phyloP scores from a whole-genome alignment of 2,888 invertebrate genomes.

The Orthosia cruda region DNA sequence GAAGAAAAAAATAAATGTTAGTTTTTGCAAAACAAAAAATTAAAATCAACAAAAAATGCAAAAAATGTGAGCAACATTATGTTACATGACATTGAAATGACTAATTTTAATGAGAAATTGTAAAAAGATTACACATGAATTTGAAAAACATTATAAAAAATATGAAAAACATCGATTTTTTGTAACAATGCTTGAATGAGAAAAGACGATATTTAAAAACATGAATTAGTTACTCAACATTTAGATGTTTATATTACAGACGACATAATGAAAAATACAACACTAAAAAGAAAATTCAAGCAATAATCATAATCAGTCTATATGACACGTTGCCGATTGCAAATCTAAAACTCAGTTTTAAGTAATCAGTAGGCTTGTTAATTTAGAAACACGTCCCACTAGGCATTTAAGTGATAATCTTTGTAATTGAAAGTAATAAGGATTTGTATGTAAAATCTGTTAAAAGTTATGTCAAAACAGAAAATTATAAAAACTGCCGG shows the following conservation, averaged over 20 bases:
- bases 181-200: constrained; percentile 50
- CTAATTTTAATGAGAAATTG: constrained; percentile 12
- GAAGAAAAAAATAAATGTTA: constrained; percentile 80
- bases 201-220: constrained; percentile 41
- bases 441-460: too few relatives aligned
- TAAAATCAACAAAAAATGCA: constrained; percentile 27
- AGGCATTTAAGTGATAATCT: too few relatives aligned
- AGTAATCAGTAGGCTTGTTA: neutral
- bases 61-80: constrained; percentile 42
- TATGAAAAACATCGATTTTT: constrained; percentile 31
- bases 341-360: neutral
- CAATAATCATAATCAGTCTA: constrained; percentile 66
- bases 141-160: constrained; percentile 21
- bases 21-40: constrained; percentile 57
- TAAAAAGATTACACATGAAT: constrained; percentile 19
- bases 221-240: constrained; percentile 58
- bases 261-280: constrained; percentile 53
- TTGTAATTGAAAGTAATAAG: too few relatives aligned
- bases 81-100: constrained; percentile 30
- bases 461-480: neutral
- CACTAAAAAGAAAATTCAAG: constrained; percentile 51
- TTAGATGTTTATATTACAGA: constrained; percentile 60
- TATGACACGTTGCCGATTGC: constrained; percentile 33
- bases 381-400: too few relatives aligned
- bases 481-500: neutral